Evolutionary conservation across 2,888 invertebrate genomes (phyloP).

Genomic region (Eretmocerus hayati): DNA sequence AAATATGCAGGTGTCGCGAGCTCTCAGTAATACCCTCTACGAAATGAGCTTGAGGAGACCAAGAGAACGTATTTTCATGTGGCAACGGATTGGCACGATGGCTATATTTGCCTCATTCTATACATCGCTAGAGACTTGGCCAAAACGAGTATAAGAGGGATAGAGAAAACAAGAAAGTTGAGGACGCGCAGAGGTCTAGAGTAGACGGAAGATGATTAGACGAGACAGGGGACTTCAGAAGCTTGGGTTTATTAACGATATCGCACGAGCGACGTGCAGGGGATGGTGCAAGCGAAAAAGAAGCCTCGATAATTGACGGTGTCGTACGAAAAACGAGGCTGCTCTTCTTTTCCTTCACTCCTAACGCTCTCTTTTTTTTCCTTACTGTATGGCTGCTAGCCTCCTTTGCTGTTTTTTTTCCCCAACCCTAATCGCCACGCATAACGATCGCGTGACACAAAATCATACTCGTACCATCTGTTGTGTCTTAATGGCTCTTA

Average conservation of each 20-base stretch:
- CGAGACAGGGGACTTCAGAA: conserved; percentile 36
- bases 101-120: no score
- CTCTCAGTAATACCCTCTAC: conserved; percentile 11
- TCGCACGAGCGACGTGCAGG: conserved; percentile 29
- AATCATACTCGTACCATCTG: conserved; percentile 7
- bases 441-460: conserved; percentile 13
- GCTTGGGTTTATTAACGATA: conserved; percentile 44
- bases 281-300: conserved; percentile 28
- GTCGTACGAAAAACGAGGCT: conserved; percentile 33
- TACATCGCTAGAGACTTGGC: not conserved
- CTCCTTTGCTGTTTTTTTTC: not conserved
- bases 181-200: conserved; percentile 32
- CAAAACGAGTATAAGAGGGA: conserved; percentile 20
- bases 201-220: conserved; percentile 41
- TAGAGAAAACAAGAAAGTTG: conserved; percentile 34
- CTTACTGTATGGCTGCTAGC: not conserved
- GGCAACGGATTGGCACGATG: no score
- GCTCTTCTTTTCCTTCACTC: conserved; percentile 2
- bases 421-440: not conserved
- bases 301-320: conserved; percentile 41
- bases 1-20: conserved; percentile 44
- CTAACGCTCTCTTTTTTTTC: not conserved
- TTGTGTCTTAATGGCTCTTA: no score
- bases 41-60: conserved; percentile 9
- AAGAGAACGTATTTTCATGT: conserved; percentile 10